These are phyloP conservation scores for Drosophila parabipectinata DNA, from an alignment of 1,140 invertebrate genomes.

Conservation along the genomic window DNA sequence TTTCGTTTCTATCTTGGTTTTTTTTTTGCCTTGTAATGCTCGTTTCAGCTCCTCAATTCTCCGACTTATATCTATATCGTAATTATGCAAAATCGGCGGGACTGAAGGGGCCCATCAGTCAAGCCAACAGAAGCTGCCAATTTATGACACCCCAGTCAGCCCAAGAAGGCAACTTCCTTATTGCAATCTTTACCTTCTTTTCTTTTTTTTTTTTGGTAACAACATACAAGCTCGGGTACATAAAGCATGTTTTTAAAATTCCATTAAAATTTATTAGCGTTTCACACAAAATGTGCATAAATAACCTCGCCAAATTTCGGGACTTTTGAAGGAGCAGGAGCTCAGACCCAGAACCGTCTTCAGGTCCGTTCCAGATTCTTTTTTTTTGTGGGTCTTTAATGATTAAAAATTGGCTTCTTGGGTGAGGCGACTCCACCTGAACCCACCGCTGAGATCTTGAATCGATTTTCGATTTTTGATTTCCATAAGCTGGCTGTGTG, in stretches of 20 bases:
- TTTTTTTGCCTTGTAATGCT: slow-evolving; percentile 40
- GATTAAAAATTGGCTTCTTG: slow-evolving; percentile 59
- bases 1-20: slow-evolving; percentile 15
- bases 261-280: slow-evolving; percentile 83
- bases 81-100: slow-evolving; percentile 37
- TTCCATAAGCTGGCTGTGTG: slow-evolving; percentile 55
- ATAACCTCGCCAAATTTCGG: slow-evolving; percentile 63
- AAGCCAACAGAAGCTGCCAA: slow-evolving; percentile 45
- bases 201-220: slow-evolving; percentile 5
- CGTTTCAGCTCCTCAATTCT: slow-evolving; percentile 23
- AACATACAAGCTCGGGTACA: slow-evolving; percentile 18
- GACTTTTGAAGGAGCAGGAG: slow-evolving; percentile 39
- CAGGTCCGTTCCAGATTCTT: background rate
- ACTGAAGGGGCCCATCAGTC: slow-evolving; percentile 26
- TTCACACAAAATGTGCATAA: slow-evolving; percentile 81
- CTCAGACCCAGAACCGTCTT: background rate
- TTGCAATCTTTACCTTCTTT: slow-evolving; percentile 16
- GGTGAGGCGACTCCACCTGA: slow-evolving; percentile 18
- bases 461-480: slow-evolving; percentile 28
- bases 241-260: slow-evolving; percentile 83
- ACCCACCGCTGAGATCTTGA: slow-evolving; percentile 38
- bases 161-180: background rate
- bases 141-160: slow-evolving; percentile 45
- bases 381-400: slow-evolving; percentile 35
- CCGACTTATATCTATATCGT: slow-evolving; percentile 35